Percentiles rank a stretch among this genome's conserved stretches.
phyloP scores from a whole-genome alignment of 92 coral and sea anemone genomes.

The Parazoanthus atlanticus region DNA sequence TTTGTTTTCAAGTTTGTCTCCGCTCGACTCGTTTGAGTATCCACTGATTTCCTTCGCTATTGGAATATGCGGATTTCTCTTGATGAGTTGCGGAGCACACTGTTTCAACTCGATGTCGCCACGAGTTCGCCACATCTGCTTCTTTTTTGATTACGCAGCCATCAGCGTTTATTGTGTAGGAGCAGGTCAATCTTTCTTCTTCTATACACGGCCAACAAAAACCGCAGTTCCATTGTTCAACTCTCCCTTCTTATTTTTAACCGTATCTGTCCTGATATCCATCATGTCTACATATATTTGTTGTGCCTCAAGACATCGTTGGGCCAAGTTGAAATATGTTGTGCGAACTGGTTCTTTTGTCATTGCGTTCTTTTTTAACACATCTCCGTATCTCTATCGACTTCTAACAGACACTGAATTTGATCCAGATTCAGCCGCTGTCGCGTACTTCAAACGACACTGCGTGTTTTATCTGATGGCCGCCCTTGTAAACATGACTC shows the following conservation, averaged over 20 bases:
- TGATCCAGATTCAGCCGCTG: slow-evolving; percentile 61
- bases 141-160: slow-evolving; percentile 96
- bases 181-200: slow-evolving; percentile 92
- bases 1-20: slow-evolving; percentile 62
- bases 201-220: slow-evolving; percentile 81
- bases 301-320: slow-evolving; percentile 97
- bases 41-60: slow-evolving; percentile 89
- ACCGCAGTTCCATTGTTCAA: slow-evolving; percentile 57
- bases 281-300: slow-evolving; percentile 82
- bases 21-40: slow-evolving; percentile 70
- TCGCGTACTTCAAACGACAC: slow-evolving; percentile 82
- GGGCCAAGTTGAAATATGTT: slow-evolving; percentile 84
- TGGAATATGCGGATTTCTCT: slow-evolving; percentile 90
- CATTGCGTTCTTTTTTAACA: slow-evolving; percentile 79
- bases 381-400: slow-evolving; percentile 81
- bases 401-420: slow-evolving; percentile 54
- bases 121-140: slow-evolving; percentile 87
- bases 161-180: slow-evolving; percentile 95
- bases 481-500: slow-evolving; percentile 84
- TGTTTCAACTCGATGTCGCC: slow-evolving; percentile 99
- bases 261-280: slow-evolving; percentile 72
- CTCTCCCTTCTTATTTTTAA: slow-evolving; percentile 63
- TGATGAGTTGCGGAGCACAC: slow-evolving; percentile 98
- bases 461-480: slow-evolving; percentile 78
- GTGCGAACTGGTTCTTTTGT: slow-evolving; percentile 88